Conservation (phyloP, 2,113 vertebrate genomes). For the Plestiodon gilberti region DNA sequence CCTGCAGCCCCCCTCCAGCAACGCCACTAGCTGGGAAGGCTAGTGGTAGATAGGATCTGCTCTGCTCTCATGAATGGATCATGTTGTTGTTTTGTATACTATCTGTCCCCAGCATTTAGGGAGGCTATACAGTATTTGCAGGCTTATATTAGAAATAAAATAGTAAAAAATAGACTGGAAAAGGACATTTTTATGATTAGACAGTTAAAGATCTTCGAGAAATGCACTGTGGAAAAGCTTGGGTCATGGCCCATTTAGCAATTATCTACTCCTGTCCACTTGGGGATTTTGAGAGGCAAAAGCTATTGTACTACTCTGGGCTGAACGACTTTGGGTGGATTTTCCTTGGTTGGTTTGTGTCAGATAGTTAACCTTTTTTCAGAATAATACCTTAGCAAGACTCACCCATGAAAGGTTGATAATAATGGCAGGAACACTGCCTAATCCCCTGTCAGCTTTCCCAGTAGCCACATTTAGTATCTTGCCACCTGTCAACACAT, state of each 20-base stretch:
- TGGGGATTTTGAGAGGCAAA: background rate
- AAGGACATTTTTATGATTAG: background rate
- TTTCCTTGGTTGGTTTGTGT: background rate
- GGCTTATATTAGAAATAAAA: background rate
- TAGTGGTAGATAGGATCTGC: background rate
- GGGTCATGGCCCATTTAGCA: conserved; percentile 1
- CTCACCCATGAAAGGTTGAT: background rate
- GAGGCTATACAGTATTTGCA: background rate
- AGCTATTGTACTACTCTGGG: background rate
- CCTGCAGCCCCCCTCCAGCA: no score
- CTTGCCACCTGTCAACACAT: background rate
- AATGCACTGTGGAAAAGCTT: background rate
- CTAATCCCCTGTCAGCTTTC: conserved; percentile 4
- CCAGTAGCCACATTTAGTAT: background rate
- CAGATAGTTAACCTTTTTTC: background rate
- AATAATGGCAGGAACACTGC: background rate
- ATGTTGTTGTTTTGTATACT: background rate
- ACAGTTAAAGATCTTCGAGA: background rate
- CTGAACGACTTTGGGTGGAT: background rate
- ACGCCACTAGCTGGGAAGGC: no score
- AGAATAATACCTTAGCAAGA: background rate
- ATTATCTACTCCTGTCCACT: background rate
- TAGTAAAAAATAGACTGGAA: background rate
- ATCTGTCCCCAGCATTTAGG: background rate
- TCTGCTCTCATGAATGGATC: background rate